A percentile compares a stretch with the other conserved stretches of the same genome.
Conservation (phyloP, 2,888 invertebrate genomes). For the Ormyrus rosae region DNA sequence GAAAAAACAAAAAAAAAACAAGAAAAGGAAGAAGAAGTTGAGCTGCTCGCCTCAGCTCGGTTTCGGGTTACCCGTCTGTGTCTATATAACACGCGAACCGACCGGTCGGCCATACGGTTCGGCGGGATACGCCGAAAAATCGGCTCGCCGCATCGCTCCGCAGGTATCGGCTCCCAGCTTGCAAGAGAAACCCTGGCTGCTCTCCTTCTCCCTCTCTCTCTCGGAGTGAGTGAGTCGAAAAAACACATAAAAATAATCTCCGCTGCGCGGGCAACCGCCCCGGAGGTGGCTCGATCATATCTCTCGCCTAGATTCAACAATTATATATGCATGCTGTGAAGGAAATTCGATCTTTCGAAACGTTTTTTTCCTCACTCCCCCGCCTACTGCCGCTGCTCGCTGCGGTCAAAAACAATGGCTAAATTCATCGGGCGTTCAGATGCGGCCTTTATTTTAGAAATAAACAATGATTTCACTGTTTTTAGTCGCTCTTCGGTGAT, state of each 20-base stretch:
- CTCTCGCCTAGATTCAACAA: constrained; percentile 51
- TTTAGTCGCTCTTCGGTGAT: too few species aligned
- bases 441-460: too few species aligned
- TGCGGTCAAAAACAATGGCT: too few species aligned
- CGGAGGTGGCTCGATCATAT: constrained; percentile 42
- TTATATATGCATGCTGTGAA: constrained; percentile 48
- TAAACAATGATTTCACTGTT: too few species aligned
- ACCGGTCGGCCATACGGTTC: constrained; percentile 40
- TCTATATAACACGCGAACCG: constrained; percentile 47
- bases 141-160: constrained; percentile 1
- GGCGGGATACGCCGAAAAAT: constrained; percentile 60
- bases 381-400: too few species aligned
- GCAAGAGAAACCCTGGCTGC: too few species aligned
- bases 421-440: too few species aligned
- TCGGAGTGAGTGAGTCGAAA: not conserved
- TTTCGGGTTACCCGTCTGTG: constrained; percentile 65
- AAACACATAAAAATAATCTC: too few species aligned
- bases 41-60: constrained; percentile 40
- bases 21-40: not conserved
- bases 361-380: constrained; percentile 4
- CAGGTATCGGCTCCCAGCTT: constrained; percentile 22
- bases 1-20: constrained; percentile 48
- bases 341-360: constrained; percentile 54
- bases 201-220: not conserved
- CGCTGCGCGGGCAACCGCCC: not conserved